Evolutionary conservation across 1,140 invertebrate species (phyloP), one percentile per base, ranked within the genome.

Genomic region (Megalopta genalis): DNA sequence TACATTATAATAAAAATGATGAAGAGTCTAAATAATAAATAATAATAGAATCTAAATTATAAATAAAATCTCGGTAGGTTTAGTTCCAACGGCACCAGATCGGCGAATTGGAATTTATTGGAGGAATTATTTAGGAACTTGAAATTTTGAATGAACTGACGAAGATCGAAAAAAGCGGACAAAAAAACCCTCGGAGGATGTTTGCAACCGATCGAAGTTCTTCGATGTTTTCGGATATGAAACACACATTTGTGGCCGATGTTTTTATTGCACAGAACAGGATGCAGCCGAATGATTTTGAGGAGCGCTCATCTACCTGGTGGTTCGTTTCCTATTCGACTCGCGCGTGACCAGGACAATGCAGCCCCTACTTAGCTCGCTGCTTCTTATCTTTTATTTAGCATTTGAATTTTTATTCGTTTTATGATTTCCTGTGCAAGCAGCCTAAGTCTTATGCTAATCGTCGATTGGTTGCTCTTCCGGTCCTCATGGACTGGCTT

Each of bases 281-380:
- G 74, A 76, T 76, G 71, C 42, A 52, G 37, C 27, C 21, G 39
- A 65, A 59, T 27, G 74, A 81, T 66, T 77, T 77, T 77, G 39
- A 66, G 21, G 32, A 59, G 21, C 14, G 46, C 46, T 60, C 71
- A 76, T 80, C 77, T 83, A 89, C 79, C 84, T 83, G 77, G 82
- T 88, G 81, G 65, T 46, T n/a, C 81, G 59, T 79, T 85, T 87
- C 84, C 81, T 83, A 87, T 84, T 67, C 37, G 67, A 84, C 66
- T 86, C 66, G 90, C 77, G 83, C 90, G 90, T 91, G 90, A 91
- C 90, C 82, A 67, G 74, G 77, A 91, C 87, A 92, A 92, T 91
- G 60, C 80, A 63, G 82, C 76, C 82, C 84, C 87, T 91, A 87
- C 89, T 92, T 91, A 90, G 80, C 80, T 66, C 52, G 76, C 75